These are phyloP conservation scores for cattle (Bos taurus) DNA, from an alignment of 2,113 vertebrate genomes.

Conservation along the genomic window ARS-UCD2.0 NC_037334.1:25443001-25443500, in stretches of 20 bases:
- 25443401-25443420: not conserved
- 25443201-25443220: not conserved
- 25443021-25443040: not conserved
- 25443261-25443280: not conserved
- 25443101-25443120: not conserved
- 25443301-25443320: not conserved
- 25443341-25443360: not conserved
- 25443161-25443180: not conserved
- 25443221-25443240: not conserved
- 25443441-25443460: no score
- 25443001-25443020: not conserved
- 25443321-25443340: not conserved
- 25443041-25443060: not conserved
- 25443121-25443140: not conserved
- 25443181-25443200: not conserved
- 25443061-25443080: not conserved
- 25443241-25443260: not conserved
- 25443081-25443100: not conserved
- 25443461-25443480: not conserved
- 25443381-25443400: not conserved
- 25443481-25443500: not conserved
- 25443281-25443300: not conserved
- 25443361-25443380: not conserved
- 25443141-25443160: not conserved
- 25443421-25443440: not conserved